phyloP scores from a whole-genome alignment of 1,140 invertebrate genomes.

The Nasonia longicornis region DNA sequence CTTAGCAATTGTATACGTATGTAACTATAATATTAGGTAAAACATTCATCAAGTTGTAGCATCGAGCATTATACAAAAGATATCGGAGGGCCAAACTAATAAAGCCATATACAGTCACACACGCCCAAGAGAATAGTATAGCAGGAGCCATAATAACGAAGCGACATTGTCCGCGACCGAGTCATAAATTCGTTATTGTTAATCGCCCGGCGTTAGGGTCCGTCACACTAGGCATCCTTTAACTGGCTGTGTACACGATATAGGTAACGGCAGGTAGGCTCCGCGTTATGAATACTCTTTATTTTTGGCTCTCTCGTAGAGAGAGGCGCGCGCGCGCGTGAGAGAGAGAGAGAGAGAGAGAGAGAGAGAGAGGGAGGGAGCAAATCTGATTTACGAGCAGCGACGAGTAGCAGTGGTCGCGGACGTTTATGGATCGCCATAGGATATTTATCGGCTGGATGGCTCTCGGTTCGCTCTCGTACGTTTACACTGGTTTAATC shows the following conservation, averaged over 20 bases:
- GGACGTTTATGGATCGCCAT: slow-evolving; percentile 55
- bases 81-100: neutral
- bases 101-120: neutral
- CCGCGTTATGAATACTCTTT: slow-evolving; percentile 9
- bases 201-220: slow-evolving; percentile 15
- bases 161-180: neutral
- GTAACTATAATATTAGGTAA: neutral
- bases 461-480: slow-evolving; percentile 40
- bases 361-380: neutral
- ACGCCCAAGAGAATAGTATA: neutral
- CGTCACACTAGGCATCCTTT: neutral
- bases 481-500: slow-evolving; percentile 58
- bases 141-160: neutral
- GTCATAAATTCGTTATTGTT: slow-evolving; percentile 32
- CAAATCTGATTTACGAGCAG: slow-evolving; percentile 39
- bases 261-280: neutral
- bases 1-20: no score
- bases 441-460: slow-evolving; percentile 54
- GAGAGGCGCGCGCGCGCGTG: neutral
- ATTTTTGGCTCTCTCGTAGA: neutral
- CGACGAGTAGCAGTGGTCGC: slow-evolving; percentile 23
- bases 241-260: neutral
- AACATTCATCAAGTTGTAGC: neutral
- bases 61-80: neutral
- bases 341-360: slow-evolving; percentile 21